These are phyloP conservation scores for Protobothrops mucrosquamatus DNA, from an alignment of 2,113 vertebrate genomes.

Conservation along the genomic window DNA sequence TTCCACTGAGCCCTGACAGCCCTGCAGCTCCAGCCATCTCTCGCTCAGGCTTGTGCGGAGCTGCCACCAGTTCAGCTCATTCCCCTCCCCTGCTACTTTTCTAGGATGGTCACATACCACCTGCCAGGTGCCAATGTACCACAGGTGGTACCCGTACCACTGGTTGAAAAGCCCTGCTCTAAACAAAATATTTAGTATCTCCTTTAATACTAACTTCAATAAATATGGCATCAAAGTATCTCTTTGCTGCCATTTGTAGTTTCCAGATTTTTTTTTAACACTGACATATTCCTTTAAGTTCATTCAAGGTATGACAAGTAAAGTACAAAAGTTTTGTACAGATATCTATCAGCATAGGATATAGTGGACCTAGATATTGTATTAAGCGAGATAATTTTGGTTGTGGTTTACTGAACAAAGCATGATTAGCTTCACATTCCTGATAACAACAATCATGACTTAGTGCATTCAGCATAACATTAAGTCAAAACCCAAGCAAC, in stretches of 20 bases:
- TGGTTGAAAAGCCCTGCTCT: background rate
- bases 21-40: too few relatives aligned
- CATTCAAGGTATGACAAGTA: background rate
- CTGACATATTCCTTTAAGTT: background rate
- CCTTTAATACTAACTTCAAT: background rate
- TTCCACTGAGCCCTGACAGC: too few relatives aligned
- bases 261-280: background rate
- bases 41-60: too few relatives aligned
- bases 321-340: background rate
- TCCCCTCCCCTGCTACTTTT: too few relatives aligned
- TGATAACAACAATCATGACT: background rate
- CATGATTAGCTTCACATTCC: background rate
- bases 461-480: background rate
- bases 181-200: background rate
- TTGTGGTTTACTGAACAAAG: background rate
- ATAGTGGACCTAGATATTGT: background rate
- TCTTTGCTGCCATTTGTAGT: background rate
- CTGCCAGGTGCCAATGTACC: too few relatives aligned
- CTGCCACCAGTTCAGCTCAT: too few relatives aligned
- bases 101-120: too few relatives aligned
- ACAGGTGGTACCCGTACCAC: too few relatives aligned
- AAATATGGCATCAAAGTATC: background rate
- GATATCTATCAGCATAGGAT: background rate
- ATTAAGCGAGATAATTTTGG: background rate
- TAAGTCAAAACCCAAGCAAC: background rate